Percentiles rank a stretch among this genome's conserved stretches.
Conservation (phyloP, 2,797 vertebrate genomes). For the Lepilemur ruficaudatus region DNA sequence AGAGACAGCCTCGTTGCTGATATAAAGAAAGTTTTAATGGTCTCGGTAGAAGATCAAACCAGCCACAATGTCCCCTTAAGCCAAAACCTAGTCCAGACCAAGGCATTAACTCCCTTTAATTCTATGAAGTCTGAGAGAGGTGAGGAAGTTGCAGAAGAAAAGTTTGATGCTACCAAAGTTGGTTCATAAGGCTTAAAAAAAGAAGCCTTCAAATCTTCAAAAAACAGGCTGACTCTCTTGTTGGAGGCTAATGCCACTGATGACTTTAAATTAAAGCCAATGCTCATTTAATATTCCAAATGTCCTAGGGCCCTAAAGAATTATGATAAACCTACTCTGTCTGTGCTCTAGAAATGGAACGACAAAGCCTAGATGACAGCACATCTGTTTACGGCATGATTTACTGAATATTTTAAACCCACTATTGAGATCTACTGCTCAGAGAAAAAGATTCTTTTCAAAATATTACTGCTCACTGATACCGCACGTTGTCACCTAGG, state of each 20-base stretch:
- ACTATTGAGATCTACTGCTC: neutral
- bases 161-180: neutral
- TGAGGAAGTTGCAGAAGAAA: neutral
- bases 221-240: neutral
- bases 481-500: neutral
- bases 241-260: neutral
- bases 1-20: neutral
- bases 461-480: neutral
- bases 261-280: neutral
- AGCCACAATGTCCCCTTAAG: neutral
- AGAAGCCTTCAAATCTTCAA: neutral
- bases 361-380: neutral
- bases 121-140: neutral
- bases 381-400: neutral
- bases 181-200: neutral
- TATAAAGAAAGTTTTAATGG: neutral
- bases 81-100: neutral
- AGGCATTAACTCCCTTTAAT: neutral
- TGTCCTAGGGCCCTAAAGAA: neutral
- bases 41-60: neutral
- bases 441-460: neutral
- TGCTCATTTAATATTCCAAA: neutral
- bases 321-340: neutral
- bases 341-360: neutral
- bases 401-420: neutral